These are phyloP conservation scores for Cylindroiulus punctatus DNA, from an alignment of 2,888 invertebrate genomes.

Conservation along the genomic window DNA sequence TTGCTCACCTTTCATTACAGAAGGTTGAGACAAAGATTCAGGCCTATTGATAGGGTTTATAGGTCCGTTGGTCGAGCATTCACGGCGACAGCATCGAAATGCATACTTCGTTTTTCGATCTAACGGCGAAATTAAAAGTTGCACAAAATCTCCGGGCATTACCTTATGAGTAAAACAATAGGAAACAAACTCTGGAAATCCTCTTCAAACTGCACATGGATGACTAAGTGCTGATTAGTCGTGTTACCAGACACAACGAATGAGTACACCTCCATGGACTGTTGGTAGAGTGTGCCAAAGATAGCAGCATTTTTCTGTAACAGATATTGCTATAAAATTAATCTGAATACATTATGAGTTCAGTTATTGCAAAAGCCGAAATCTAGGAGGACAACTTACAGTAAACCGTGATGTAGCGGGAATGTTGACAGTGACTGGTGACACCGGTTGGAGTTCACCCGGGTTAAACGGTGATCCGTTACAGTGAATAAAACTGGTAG, in stretches of 20 bases:
- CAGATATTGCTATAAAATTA: not conserved
- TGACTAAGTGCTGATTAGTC: not conserved
- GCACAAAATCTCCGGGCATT: not conserved
- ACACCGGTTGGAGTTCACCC: not conserved
- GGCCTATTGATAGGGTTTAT: conserved; percentile 58
- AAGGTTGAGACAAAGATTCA: conserved; percentile 62
- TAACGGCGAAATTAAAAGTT: not conserved
- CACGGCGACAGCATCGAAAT: conserved; percentile 1
- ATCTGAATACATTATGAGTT: no score
- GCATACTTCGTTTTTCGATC: not conserved
- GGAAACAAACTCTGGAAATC: conserved; percentile 10
- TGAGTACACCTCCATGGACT: not conserved
- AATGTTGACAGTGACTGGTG: not conserved
- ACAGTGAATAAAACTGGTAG: not conserved
- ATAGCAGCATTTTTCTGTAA: not conserved
- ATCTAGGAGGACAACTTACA: not conserved
- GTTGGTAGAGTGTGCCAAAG: not conserved
- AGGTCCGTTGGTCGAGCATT: not conserved
- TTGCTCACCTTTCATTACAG: conserved; percentile 61
- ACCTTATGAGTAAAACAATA: not conserved
- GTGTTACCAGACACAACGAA: not conserved
- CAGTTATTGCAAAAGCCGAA: no score
- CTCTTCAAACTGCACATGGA: not conserved
- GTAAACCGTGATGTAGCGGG: not conserved
- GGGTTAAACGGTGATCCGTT: not conserved